Conservation (phyloP, 2,888 invertebrate species). For the Leptopilina drosophilae region DNA sequence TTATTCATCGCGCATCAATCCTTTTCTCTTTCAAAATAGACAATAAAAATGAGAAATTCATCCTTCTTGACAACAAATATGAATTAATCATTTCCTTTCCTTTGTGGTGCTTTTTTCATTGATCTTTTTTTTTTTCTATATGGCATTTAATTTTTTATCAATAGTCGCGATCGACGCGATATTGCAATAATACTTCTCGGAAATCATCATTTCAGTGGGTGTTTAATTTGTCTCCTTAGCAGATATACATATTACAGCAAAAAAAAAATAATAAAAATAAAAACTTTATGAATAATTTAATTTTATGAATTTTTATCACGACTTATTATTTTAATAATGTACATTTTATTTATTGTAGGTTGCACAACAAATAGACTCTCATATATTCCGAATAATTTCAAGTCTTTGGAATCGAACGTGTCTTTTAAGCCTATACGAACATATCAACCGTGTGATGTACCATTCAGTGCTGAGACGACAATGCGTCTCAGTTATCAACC, state of each 20-base stretch:
- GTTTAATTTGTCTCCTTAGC: conserved; percentile 15
- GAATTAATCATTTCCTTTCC: conserved; percentile 33
- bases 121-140: conserved; percentile 34
- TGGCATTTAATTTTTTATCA: conserved; percentile 24
- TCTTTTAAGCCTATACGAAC: conserved; percentile 78
- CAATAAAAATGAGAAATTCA: conserved; percentile 12
- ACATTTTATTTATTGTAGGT: conserved; percentile 70
- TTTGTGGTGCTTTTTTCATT: conserved; percentile 22
- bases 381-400: conserved; percentile 79
- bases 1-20: conserved; percentile 36
- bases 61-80: conserved; percentile 31
- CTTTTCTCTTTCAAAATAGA: conserved; percentile 30
- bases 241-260: neutral
- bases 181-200: conserved; percentile 23
- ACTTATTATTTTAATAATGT: neutral
- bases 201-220: conserved; percentile 16
- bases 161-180: neutral
- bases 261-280: neutral
- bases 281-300: no score
- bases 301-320: conserved; percentile 4
- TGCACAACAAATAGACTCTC: conserved; percentile 83
- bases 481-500: conserved; percentile 79
- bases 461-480: conserved; percentile 79
- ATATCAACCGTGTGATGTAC: conserved; percentile 78
- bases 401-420: conserved; percentile 74